Evolutionary conservation across 2,888 invertebrate genomes (phyloP).

Genomic region (Scaptomyza polygonia): DNA sequence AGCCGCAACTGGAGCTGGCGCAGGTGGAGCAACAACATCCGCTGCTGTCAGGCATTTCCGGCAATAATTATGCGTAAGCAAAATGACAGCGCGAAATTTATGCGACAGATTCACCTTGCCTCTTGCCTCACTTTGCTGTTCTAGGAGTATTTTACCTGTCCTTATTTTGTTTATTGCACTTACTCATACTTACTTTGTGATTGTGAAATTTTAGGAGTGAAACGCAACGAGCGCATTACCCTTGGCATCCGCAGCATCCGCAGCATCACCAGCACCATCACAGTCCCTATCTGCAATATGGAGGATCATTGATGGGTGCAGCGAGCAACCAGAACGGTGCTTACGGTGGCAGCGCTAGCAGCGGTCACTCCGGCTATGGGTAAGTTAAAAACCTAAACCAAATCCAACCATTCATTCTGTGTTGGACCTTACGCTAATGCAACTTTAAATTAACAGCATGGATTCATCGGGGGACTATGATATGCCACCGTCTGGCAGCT

Average conservation of each 20-base stretch:
- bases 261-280: slow-evolving; percentile 44
- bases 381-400: slow-evolving; percentile 46
- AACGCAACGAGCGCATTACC: slow-evolving; percentile 63
- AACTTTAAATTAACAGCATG: slow-evolving; percentile 54
- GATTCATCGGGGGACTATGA: slow-evolving; percentile 73
- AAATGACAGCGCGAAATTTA: slow-evolving; percentile 62
- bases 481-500: slow-evolving; percentile 70
- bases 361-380: slow-evolving; percentile 78
- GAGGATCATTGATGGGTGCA: slow-evolving; percentile 58
- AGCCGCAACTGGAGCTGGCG: slow-evolving; percentile 22
- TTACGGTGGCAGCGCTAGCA: slow-evolving; percentile 54
- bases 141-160: slow-evolving; percentile 9
- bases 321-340: slow-evolving; percentile 69
- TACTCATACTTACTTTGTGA: slow-evolving; percentile 40
- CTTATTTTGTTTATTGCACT: slow-evolving; percentile 48
- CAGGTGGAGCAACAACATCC: slow-evolving; percentile 57
- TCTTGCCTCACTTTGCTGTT: neutral
- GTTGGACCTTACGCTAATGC: slow-evolving; percentile 40
- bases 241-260: slow-evolving; percentile 51
- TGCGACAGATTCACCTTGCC: slow-evolving; percentile 26
- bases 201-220: slow-evolving; percentile 53
- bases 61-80: slow-evolving; percentile 76
- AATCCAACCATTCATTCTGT: neutral
- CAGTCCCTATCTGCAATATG: slow-evolving; percentile 54
- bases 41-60: slow-evolving; percentile 70